Percentiles rank a stretch among this genome's conserved stretches.
Conservation (phyloP, 2,888 invertebrate species). For the Euzetes globulus region DNA sequence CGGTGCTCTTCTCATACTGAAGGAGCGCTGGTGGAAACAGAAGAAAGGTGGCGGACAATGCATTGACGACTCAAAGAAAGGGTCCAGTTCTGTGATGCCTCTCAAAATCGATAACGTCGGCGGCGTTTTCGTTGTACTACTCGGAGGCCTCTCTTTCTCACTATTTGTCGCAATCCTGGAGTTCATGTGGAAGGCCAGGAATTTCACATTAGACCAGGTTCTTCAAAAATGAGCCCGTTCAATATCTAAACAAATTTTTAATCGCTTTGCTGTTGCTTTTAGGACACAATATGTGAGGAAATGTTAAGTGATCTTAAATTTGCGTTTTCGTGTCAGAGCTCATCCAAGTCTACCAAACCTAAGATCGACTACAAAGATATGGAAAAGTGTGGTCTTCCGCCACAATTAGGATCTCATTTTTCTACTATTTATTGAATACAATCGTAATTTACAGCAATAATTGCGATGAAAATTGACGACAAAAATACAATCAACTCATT, state of each 20-base stretch:
- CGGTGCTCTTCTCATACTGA: slow-evolving; percentile 50
- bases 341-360: slow-evolving; percentile 38
- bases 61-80: slow-evolving; percentile 41
- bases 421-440: slow-evolving; percentile 22
- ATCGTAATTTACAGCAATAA: slow-evolving; percentile 4
- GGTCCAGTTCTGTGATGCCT: slow-evolving; percentile 40
- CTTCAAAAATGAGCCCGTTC: too few species aligned
- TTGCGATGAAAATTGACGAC: neutral
- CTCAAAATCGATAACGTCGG: slow-evolving; percentile 45
- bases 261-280: neutral
- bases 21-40: slow-evolving; percentile 52
- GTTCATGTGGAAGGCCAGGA: slow-evolving; percentile 42
- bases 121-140: slow-evolving; percentile 46
- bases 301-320: slow-evolving; percentile 42
- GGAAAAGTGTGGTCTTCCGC: slow-evolving; percentile 19
- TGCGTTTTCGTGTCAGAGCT: slow-evolving; percentile 41
- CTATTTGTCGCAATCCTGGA: slow-evolving; percentile 41
- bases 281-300: slow-evolving; percentile 41
- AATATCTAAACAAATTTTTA: neutral
- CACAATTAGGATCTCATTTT: slow-evolving; percentile 25
- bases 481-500: neutral
- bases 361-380: neutral
- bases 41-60: slow-evolving; percentile 45
- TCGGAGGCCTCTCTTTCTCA: slow-evolving; percentile 41
- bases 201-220: slow-evolving; percentile 5